phyloP scores from a whole-genome alignment of 2,113 vertebrate genomes.

The Leucosticte australis region DNA sequence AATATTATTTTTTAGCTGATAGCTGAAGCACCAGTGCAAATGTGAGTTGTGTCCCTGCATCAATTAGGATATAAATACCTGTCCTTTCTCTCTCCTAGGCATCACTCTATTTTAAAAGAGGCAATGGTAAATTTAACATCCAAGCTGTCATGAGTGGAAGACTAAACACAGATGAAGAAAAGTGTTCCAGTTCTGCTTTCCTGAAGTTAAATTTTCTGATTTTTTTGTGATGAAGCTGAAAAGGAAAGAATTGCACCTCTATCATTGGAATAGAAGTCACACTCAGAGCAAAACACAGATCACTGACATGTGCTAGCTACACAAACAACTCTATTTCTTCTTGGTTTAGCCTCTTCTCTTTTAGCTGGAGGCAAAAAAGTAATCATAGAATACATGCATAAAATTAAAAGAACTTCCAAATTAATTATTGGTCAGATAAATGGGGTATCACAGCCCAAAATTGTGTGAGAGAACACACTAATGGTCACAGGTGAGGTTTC shows the following conservation, averaged over 20 bases:
- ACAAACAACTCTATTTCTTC: conserved; percentile 36
- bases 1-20: neutral
- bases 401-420: conserved; percentile 7
- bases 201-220: conserved; percentile 68
- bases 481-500: neutral
- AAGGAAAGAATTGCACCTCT: conserved; percentile 42
- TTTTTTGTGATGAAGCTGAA: conserved; percentile 64
- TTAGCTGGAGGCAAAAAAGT: neutral
- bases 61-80: conserved; percentile 34
- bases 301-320: conserved; percentile 43
- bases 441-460: neutral
- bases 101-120: conserved; percentile 21
- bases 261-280: neutral
- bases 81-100: neutral
- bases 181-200: conserved; percentile 36
- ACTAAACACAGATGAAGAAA: conserved; percentile 21
- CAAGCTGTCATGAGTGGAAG: neutral
- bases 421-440: neutral
- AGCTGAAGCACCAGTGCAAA: neutral
- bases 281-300: conserved; percentile 22
- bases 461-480: neutral
- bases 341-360: conserved; percentile 49
- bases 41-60: neutral
- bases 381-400: conserved; percentile 18
- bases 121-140: conserved; percentile 48